Conservation (phyloP, 2,888 invertebrate genomes). For the Drosophila cognata region DNA sequence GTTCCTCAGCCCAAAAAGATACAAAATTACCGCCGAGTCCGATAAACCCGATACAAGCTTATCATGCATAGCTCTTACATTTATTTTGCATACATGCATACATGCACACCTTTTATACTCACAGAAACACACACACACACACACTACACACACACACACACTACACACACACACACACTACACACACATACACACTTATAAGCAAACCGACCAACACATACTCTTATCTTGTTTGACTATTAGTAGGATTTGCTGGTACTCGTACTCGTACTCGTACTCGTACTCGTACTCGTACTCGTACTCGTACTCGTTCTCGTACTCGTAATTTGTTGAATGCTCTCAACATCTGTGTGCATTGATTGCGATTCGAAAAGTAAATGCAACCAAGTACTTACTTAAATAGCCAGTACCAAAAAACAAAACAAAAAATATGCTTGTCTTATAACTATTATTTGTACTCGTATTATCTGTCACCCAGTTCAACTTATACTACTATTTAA, state of each 20-base stretch:
- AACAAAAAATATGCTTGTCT: conserved; percentile 49
- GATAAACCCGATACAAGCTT: conserved; percentile 53
- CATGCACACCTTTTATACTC: conserved; percentile 4
- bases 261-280: conserved; percentile 38
- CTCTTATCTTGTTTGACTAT: conserved; percentile 10
- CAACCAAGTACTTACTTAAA: conserved; percentile 22
- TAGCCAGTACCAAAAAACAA: conserved; percentile 34
- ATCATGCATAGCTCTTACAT: conserved; percentile 56
- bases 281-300: conserved; percentile 39
- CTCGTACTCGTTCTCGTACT: conserved; percentile 40
- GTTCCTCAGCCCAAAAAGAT: conserved; percentile 3
- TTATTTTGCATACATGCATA: conserved; percentile 53
- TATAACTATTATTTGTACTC: conserved; percentile 62
- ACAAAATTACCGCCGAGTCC: conserved; percentile 41
- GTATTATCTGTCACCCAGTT: conserved; percentile 51
- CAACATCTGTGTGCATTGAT: conserved; percentile 48
- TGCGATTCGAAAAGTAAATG: conserved; percentile 37
- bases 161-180: neutral
- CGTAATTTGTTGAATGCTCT: conserved; percentile 41
- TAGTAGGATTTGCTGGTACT: conserved; percentile 15
- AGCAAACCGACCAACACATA: conserved; percentile 15
- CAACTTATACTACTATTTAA: conserved; percentile 23
- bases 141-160: neutral
- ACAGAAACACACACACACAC: neutral
- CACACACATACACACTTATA: conserved; percentile 12